These are phyloP conservation scores for Ptychobarbus kaznakovi DNA, from an alignment of 2,797 vertebrate species.

Conservation along the genomic window DNA sequence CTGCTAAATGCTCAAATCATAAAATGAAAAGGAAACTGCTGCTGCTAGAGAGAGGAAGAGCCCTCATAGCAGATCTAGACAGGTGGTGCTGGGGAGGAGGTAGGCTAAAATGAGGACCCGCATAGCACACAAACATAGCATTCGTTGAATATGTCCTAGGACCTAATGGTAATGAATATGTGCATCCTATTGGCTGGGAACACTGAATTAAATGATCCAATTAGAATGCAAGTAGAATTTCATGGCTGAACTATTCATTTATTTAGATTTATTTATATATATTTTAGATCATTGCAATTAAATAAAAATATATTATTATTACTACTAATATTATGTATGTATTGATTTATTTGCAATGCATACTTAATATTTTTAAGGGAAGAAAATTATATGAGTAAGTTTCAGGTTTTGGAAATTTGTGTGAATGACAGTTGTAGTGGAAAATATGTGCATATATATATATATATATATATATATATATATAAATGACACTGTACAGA, in stretches of 20 bases:
- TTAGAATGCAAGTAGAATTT: too few relatives aligned
- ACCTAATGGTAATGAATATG: neutral
- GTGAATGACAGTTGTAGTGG: neutral
- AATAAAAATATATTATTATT: neutral
- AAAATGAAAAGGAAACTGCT: neutral
- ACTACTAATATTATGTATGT: neutral
- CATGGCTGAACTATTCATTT: too few relatives aligned
- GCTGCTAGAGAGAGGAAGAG: neutral
- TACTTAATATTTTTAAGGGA: neutral
- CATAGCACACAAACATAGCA: neutral
- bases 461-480: neutral
- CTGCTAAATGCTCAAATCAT: neutral
- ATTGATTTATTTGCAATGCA: neutral
- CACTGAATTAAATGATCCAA: neutral
- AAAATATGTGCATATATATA: neutral
- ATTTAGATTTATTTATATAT: neutral
- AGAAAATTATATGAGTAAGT: neutral
- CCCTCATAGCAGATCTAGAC: neutral
- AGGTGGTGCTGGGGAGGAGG: neutral
- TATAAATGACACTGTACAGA: neutral
- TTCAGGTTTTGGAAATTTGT: neutral
- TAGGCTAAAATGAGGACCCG: neutral
- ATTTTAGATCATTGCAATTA: neutral
- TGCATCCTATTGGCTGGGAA: neutral
- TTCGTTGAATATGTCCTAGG: neutral